These are phyloP conservation scores for Tachysurus vachellii DNA, from an alignment of 2,113 vertebrate genomes.

Conservation along the genomic window DNA sequence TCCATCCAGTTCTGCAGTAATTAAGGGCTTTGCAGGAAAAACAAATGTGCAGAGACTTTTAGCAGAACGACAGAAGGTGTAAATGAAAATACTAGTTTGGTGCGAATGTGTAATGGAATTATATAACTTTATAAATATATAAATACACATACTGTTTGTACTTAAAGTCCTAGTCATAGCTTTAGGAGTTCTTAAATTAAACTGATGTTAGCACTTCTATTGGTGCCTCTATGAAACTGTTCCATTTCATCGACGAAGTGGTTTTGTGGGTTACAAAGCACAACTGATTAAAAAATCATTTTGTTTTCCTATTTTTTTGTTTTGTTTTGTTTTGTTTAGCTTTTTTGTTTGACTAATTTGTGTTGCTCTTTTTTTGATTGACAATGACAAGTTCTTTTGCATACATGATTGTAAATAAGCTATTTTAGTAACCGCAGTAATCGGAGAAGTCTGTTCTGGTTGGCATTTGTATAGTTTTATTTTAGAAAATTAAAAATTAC, in stretches of 20 bases:
- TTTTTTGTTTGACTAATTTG: slow-evolving; percentile 38
- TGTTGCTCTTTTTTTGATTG: slow-evolving; percentile 61
- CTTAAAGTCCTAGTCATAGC: slow-evolving; percentile 70
- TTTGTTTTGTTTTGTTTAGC: slow-evolving; percentile 55
- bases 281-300: slow-evolving; percentile 67
- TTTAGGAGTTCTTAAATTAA: slow-evolving; percentile 69
- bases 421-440: slow-evolving; percentile 70
- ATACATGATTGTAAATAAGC: slow-evolving; percentile 79
- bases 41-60: slow-evolving; percentile 59
- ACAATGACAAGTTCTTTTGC: slow-evolving; percentile 67
- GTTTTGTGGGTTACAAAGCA: slow-evolving; percentile 81
- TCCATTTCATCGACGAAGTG: slow-evolving; percentile 68
- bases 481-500: slow-evolving; percentile 71
- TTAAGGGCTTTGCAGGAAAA: slow-evolving; percentile 75
- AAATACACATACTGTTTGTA: slow-evolving; percentile 73
- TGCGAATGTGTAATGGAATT: slow-evolving; percentile 64
- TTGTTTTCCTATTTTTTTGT: slow-evolving; percentile 41
- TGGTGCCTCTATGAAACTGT: slow-evolving; percentile 68
- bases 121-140: slow-evolving; percentile 79
- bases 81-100: slow-evolving; percentile 53
- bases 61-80: slow-evolving; percentile 11
- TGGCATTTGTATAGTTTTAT: slow-evolving; percentile 75
- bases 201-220: slow-evolving; percentile 70
- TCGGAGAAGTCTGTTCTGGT: slow-evolving; percentile 71
- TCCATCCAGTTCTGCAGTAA: slow-evolving; percentile 68